Percentiles rank a stretch among this genome's conserved stretches.
Conservation (phyloP, 2,113 vertebrate genomes). For the Lynx canadensis region DNA sequence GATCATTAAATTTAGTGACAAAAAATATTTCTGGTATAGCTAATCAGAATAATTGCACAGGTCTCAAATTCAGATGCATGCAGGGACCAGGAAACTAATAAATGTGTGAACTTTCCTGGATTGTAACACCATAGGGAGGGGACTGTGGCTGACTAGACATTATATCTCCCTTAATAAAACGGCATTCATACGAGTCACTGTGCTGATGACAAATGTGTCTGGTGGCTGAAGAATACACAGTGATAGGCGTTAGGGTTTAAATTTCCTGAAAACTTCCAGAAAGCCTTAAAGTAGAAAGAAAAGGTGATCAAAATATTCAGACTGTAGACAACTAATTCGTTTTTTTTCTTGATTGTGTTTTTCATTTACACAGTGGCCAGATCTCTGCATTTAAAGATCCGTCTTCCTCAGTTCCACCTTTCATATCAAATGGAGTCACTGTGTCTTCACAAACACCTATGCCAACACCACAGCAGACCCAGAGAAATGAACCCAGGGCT, state of each 20-base stretch:
- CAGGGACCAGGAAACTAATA: not conserved
- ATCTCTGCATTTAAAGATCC: slow-evolving; percentile 47
- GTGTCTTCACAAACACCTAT: slow-evolving; percentile 53
- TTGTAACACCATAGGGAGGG: not conserved
- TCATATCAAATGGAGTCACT: slow-evolving; percentile 43
- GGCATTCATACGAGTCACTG: not conserved
- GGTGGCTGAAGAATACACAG: not conserved
- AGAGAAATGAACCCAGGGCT: slow-evolving; percentile 14
- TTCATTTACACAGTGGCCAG: slow-evolving; percentile 50
- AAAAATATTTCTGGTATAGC: not conserved
- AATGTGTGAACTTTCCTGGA: not conserved
- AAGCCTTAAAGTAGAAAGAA: not conserved
- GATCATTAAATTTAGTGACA: not conserved
- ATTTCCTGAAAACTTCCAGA: not conserved
- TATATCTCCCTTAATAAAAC: not conserved
- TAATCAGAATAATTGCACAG: not conserved
- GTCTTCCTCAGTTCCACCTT: slow-evolving; percentile 24
- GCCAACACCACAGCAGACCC: slow-evolving; percentile 35
- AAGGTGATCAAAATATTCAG: not conserved
- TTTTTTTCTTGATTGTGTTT: not conserved
- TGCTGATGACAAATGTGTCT: not conserved
- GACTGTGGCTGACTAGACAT: not conserved
- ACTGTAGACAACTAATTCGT: not conserved
- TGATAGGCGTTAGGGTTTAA: not conserved
- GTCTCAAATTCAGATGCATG: not conserved